Evolutionary conservation across 2,113 vertebrate species (phyloP), one percentile per base, ranked within the genome.

Genomic region (Hippopotamus amphibius): DNA sequence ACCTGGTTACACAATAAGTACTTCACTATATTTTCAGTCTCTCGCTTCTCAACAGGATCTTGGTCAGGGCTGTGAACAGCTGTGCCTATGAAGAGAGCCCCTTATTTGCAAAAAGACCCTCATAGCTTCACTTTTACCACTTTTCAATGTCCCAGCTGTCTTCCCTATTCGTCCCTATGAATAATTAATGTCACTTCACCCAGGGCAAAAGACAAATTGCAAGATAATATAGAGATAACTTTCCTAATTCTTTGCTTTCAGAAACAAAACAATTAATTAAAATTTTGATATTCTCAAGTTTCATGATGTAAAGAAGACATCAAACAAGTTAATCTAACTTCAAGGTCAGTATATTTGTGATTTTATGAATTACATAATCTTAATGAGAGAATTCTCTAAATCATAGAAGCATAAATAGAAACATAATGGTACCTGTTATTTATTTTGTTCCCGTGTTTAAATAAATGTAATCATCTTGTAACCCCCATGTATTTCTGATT

Each of bases 221-320:
- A 43, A 94, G 24, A 55, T 19, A 5, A 69, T 55, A 57, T 30
- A 5, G 65, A 66, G 6, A 57, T 28, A 1, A 7, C 55, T 61
- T 90, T 71, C 28, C 84, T 89, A 33, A 37, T 26, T 66, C 9
- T 22, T 95, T 33, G 13, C 3, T 81, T 53, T 66, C 19, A 77
- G 69, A 85, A 82, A 68, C n/a, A 92, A 61, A 24, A 37, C n/a
- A 68, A 48, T 83, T 85, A n/a, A 85, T 71, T 96, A 83, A 69
- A 86, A 76, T 37, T 90, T 68, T 30, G 8, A 71, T 72, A 19
- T 81, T 74, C n/a, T 28, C 7, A n/a, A 55, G 10, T 61, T 79
- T n/a, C 16, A 9, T 82, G 48, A 14, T 72, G 55, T 80, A 55
- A 37, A 50, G 26, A 55, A 74, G 12, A 93, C 90, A 89, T 85